These are phyloP conservation scores for Diplodus sargus DNA, from an alignment of 2,797 vertebrate species.

Conservation along the genomic window DNA sequence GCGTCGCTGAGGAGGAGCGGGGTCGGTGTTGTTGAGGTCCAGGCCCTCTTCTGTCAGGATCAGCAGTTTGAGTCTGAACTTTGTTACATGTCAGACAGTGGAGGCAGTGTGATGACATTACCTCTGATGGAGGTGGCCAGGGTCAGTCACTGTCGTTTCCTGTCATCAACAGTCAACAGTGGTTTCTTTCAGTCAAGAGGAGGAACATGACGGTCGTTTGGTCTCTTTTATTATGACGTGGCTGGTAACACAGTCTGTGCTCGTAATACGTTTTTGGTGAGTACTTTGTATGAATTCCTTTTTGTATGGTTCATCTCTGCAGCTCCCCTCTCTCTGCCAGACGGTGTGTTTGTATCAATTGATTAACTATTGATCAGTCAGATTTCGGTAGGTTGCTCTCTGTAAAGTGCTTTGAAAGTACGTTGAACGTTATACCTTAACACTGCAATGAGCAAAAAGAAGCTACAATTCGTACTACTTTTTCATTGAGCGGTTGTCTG, in stretches of 20 bases:
- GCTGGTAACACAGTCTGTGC: neutral
- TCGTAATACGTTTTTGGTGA: neutral
- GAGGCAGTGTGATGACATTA: neutral
- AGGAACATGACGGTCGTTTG: neutral
- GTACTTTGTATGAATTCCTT: neutral
- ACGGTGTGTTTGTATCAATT: neutral
- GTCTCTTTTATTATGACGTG: neutral
- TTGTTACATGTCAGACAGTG: neutral
- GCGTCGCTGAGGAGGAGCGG: neutral
- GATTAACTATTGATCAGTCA: constrained; percentile 21
- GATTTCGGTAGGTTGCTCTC: neutral
- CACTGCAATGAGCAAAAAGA: neutral
- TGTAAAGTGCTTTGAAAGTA: neutral
- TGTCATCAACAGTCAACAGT: neutral
- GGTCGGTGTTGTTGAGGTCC: neutral
- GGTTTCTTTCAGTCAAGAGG: neutral
- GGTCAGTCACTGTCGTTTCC: neutral
- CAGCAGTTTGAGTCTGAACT: constrained; percentile 26
- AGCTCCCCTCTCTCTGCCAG: neutral
- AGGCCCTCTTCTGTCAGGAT: constrained; percentile 1
- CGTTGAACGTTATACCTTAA: neutral
- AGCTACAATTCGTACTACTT: neutral
- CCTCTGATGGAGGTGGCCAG: neutral
- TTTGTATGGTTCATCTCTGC: neutral
- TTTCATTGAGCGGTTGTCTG: too few relatives aligned